phyloP scores from a whole-genome alignment of 1,140 invertebrate genomes.

The Pseudobourletiella spinata region DNA sequence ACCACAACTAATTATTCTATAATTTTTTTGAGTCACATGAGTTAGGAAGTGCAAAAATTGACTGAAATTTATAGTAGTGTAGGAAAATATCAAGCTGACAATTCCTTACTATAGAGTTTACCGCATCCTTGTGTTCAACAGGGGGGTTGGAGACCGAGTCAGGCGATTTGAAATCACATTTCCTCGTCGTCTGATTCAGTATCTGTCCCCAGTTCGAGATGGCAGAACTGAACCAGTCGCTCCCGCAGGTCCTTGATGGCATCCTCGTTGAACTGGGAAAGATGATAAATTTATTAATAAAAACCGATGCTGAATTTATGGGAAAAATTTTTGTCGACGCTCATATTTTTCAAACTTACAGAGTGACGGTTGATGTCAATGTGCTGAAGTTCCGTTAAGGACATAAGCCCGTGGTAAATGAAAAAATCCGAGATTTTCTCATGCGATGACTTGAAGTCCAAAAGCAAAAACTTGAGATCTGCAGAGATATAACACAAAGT shows the following conservation, averaged over 20 bases:
- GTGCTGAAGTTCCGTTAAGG: not conserved
- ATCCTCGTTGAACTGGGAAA: not conserved
- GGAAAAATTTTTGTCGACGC: not conserved
- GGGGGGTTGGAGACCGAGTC: no score
- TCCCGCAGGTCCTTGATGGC: not conserved
- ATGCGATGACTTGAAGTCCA: not conserved
- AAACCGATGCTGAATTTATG: not conserved
- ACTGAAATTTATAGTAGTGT: no score
- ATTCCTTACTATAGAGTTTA: no score
- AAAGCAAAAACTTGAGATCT: not conserved
- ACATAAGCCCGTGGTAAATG: not conserved
- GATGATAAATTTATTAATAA: not conserved
- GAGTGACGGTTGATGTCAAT: not conserved
- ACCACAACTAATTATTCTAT: no score
- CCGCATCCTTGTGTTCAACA: no score
- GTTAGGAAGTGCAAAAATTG: no score
- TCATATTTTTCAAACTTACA: not conserved
- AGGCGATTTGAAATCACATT: no score
- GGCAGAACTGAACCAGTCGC: not conserved
- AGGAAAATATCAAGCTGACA: no score
- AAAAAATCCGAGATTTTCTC: constrained; percentile 2
- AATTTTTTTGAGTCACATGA: no score
- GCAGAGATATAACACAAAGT: not conserved
- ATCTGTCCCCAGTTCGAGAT: not conserved
- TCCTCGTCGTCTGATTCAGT: not conserved